Base-by-base conservation (phyloP, 1,140 invertebrate species). In the Dermatophagoides farinae region DNA sequence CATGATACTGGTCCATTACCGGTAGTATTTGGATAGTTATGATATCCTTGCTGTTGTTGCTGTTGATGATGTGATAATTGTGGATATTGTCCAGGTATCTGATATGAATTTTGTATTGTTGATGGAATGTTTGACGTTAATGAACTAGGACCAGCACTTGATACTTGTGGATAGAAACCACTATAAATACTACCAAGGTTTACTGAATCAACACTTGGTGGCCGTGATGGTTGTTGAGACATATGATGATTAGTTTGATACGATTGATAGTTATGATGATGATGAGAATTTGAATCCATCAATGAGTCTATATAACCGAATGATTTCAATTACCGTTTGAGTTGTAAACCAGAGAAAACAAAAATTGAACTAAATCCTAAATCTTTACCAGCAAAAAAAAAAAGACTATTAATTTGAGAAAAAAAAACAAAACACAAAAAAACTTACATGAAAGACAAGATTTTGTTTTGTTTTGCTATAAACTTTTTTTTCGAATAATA, bases 101-200 rank as follows among this genome's bases (percentile, higher is more conserved):
- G 20, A 50, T 55, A 55, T n/a, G 53, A 25, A 11, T 25, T 25
- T 31, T 31, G 53, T 25, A 25, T 5, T 55, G 50, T 25, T 52
- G 41, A 20, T 38, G 53, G 31, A 55, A 55, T 55, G 53, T 55
- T 55, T n/a, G 38, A 4, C 16, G 14, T 14, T 14, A 23, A 23
- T 39, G 10, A 23, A 12, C 25, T 14, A 14, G 53, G 12, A 55
- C 23, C 25, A 25, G 14, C 14, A 23, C 25, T 55, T 14, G 11
- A 16, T n/a, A 20, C 10, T 39, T 20, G 38, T 25, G 38, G 53
- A 38, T 25, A 55, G 14, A 25, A 55, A 41, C 53, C 53, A 38
- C 53, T 55, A 25, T 55, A 55, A 14, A 23, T 40, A 44, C 53
- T 55, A 23, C 53, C 53, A 20, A 55, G 53, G 14, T 55, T 39